These are phyloP conservation scores for Tarsius wallacei DNA, from an alignment of 2,797 vertebrate genomes.

Conservation along the genomic window DNA sequence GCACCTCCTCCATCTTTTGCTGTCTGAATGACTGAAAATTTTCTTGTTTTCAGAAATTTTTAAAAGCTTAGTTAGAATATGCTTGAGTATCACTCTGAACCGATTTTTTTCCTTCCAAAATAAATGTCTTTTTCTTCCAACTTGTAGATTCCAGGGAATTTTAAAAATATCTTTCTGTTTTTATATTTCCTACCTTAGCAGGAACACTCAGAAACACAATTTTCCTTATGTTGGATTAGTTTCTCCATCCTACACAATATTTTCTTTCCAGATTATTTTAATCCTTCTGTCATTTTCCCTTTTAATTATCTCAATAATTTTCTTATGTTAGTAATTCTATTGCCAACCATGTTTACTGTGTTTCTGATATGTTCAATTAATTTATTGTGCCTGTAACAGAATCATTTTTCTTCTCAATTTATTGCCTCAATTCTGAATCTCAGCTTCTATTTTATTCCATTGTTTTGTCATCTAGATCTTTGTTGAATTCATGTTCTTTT, in stretches of 20 bases:
- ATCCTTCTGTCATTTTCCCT: neutral
- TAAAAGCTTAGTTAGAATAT: constrained; percentile 52
- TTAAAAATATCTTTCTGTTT: constrained; percentile 15
- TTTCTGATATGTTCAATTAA: neutral
- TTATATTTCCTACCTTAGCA: neutral
- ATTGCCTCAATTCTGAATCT: neutral
- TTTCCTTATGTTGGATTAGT: neutral
- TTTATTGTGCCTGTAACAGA: neutral
- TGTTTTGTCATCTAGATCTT: neutral
- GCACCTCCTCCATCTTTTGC: neutral
- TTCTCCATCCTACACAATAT: neutral
- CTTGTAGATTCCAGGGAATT: neutral
- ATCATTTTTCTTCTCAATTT: constrained; percentile 16
- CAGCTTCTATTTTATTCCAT: neutral
- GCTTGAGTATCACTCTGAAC: neutral
- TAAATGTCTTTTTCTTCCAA: neutral
- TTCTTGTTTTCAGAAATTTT: constrained; percentile 46
- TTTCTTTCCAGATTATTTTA: constrained; percentile 17
- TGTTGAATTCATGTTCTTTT: neutral
- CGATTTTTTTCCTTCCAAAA: constrained; percentile 54
- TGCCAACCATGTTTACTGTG: neutral
- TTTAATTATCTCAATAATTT: neutral
- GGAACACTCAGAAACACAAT: neutral
- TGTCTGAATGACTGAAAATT: neutral
- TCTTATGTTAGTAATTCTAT: neutral